Conservation (phyloP, 2,113 vertebrate genomes). For the Erythrolamprus reginae region DNA sequence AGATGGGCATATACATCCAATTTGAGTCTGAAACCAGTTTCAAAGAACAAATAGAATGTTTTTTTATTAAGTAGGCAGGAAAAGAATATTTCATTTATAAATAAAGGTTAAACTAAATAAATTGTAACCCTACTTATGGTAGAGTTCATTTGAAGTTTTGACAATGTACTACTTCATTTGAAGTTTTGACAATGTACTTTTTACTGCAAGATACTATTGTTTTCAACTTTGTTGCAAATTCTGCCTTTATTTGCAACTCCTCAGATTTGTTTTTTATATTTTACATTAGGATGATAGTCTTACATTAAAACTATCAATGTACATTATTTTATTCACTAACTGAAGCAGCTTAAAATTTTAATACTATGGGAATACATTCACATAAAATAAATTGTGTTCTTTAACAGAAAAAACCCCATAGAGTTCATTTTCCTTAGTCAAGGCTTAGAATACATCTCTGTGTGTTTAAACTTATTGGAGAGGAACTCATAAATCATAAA, state of each 20-base stretch:
- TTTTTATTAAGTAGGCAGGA: not conserved
- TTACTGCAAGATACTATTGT: not conserved
- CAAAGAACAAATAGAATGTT: not conserved
- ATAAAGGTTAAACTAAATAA: not conserved
- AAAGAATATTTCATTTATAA: conserved; percentile 1
- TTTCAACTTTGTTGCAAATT: not conserved
- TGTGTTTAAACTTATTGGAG: not conserved
- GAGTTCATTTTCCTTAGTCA: not conserved
- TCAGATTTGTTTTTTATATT: not conserved
- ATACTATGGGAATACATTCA: not conserved
- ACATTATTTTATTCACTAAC: not conserved
- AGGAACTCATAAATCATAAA: not conserved
- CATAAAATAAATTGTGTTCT: not conserved
- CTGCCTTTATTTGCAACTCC: not conserved
- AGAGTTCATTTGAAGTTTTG: too few species aligned
- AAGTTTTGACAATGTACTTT: not conserved
- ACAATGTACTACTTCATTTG: too few species aligned
- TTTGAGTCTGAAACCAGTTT: fast-evolving
- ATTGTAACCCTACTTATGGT: too few species aligned
- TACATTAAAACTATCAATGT: not conserved
- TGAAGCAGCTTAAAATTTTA: not conserved
- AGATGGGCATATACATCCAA: not conserved
- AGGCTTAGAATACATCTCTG: not conserved
- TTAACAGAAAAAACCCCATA: not conserved
- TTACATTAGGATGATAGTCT: too few species aligned